phyloP scores from a whole-genome alignment of 2,888 invertebrate species.

The Andrena trimmerana region DNA sequence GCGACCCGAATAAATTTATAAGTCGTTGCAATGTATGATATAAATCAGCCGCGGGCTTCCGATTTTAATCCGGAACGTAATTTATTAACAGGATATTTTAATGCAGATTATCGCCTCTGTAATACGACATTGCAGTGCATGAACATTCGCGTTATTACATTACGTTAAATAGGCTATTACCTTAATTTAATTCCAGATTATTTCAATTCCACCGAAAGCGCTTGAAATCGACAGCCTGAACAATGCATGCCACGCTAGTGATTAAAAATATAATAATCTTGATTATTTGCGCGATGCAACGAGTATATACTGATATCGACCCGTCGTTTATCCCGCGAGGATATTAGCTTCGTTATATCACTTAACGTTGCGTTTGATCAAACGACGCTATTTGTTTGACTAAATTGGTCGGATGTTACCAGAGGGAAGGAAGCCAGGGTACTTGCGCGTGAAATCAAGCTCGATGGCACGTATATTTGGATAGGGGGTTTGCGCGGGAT shows the following conservation, averaged over 20 bases:
- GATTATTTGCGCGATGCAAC: no score
- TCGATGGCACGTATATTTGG: slow-evolving; percentile 42
- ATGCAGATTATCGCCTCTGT: slow-evolving; percentile 30
- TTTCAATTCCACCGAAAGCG: slow-evolving; percentile 18
- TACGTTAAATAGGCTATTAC: slow-evolving; percentile 23
- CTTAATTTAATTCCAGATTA: slow-evolving; percentile 24
- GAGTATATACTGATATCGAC: slow-evolving; percentile 5
- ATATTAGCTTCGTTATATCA: slow-evolving; percentile 76
- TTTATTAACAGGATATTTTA: slow-evolving; percentile 49
- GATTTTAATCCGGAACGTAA: slow-evolving; percentile 38
- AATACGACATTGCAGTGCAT: neutral
- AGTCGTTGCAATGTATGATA: slow-evolving; percentile 22
- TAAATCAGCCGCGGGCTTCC: slow-evolving; percentile 18
- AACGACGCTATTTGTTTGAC: slow-evolving; percentile 77
- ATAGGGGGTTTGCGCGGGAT: slow-evolving; percentile 31
- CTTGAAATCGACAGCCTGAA: neutral
- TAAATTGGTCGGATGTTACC: slow-evolving; percentile 77
- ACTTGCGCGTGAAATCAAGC: slow-evolving; percentile 61
- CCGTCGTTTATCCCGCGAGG: slow-evolving; percentile 9
- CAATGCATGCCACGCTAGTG: neutral
- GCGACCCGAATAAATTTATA: slow-evolving; percentile 23
- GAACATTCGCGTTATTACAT: slow-evolving; percentile 28
- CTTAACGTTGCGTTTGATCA: slow-evolving; percentile 77
- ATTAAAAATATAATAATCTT: slow-evolving; percentile 10
- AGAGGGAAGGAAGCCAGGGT: slow-evolving; percentile 60